Conservation (phyloP, 2,113 vertebrate genomes). For the Bubo blakistoni region DNA sequence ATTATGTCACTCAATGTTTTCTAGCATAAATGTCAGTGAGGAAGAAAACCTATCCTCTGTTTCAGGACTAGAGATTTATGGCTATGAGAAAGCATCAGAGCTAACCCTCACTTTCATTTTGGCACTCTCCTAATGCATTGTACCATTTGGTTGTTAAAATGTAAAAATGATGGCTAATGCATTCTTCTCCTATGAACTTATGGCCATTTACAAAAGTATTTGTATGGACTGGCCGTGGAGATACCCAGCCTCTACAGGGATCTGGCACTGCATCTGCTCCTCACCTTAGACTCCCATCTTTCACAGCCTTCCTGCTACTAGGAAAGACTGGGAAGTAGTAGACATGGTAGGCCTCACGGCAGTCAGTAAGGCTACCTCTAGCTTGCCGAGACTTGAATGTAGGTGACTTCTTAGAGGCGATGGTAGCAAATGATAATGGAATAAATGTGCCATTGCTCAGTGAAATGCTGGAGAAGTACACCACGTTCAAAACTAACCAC, state of each 20-base stretch:
- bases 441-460: background rate
- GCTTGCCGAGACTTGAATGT: no score
- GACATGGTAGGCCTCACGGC: fast-evolving
- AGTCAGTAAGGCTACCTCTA: background rate
- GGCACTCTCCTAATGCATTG: background rate
- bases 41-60: background rate
- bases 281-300: background rate
- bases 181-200: background rate
- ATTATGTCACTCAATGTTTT: background rate
- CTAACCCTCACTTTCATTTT: background rate
- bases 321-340: background rate
- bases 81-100: background rate
- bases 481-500: background rate
- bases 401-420: background rate
- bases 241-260: background rate
- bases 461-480: background rate
- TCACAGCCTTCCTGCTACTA: background rate
- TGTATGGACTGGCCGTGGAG: background rate
- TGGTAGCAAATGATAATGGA: background rate
- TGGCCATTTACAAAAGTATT: background rate
- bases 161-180: background rate
- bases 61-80: background rate
- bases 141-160: background rate
- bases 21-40: background rate
- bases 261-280: background rate